phyloP scores from a whole-genome alignment of 1,140 invertebrate genomes.

The Battus philenor region DNA sequence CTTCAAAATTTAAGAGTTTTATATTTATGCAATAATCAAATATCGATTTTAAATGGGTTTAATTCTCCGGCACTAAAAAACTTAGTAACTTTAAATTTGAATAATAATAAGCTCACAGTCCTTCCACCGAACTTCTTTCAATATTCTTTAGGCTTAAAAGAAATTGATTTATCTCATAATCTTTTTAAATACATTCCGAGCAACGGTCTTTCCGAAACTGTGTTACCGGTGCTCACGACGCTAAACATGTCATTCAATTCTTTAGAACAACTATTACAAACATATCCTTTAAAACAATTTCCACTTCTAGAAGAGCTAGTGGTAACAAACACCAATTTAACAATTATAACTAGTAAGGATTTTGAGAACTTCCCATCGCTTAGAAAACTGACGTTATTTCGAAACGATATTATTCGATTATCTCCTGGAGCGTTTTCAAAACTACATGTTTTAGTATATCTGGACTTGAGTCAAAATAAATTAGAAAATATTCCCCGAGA shows the following conservation, averaged over 20 bases:
- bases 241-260: slow-evolving; percentile 91
- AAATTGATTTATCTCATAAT: slow-evolving; percentile 88
- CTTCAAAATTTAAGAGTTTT: slow-evolving; percentile 84
- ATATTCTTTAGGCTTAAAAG: slow-evolving; percentile 81
- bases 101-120: slow-evolving; percentile 84
- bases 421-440: slow-evolving; percentile 90
- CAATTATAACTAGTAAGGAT: slow-evolving; percentile 90
- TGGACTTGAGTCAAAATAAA: slow-evolving; percentile 90
- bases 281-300: slow-evolving; percentile 79
- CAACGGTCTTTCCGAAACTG: slow-evolving; percentile 84
- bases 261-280: slow-evolving; percentile 78
- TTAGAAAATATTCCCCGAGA: slow-evolving; percentile 91
- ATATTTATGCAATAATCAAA: slow-evolving; percentile 84
- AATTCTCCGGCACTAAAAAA: slow-evolving; percentile 84
- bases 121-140: slow-evolving; percentile 89
- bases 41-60: slow-evolving; percentile 86
- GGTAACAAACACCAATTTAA: slow-evolving; percentile 89
- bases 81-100: slow-evolving; percentile 83
- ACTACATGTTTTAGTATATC: slow-evolving; percentile 83
- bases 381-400: slow-evolving; percentile 82
- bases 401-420: slow-evolving; percentile 87
- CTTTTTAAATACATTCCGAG: slow-evolving; percentile 89
- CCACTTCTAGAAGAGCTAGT: slow-evolving; percentile 87
- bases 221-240: slow-evolving; percentile 82
- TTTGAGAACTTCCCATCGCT: slow-evolving; percentile 91